These are phyloP conservation scores for Tortricodes alternella DNA, from an alignment of 2,888 invertebrate genomes.

Conservation along the genomic window DNA sequence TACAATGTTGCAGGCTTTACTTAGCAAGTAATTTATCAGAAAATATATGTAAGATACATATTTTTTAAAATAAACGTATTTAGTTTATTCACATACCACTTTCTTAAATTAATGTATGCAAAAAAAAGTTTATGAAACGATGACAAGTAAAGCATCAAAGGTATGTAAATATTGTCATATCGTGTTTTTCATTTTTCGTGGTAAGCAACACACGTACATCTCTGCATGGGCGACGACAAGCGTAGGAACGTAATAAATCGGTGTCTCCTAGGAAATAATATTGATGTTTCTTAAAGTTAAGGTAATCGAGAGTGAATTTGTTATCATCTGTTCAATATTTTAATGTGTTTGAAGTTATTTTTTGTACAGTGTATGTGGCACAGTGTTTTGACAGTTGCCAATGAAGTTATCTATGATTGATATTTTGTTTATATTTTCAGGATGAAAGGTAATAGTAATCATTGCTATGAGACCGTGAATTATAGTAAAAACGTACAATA, in stretches of 20 bases:
- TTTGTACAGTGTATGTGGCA: conserved; percentile 67
- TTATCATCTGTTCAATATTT: conserved; percentile 25
- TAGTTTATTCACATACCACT: too few relatives aligned
- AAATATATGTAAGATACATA: too few relatives aligned
- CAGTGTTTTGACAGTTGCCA: conserved; percentile 79
- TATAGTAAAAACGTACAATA: conserved; percentile 37
- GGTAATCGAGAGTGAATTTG: conserved; percentile 42
- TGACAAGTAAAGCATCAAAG: not conserved
- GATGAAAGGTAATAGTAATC: conserved; percentile 56
- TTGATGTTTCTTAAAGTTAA: conserved; percentile 62
- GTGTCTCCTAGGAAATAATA: conserved; percentile 80
- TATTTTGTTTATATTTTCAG: conserved; percentile 80
- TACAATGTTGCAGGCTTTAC: too few relatives aligned
- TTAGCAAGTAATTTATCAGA: too few relatives aligned
- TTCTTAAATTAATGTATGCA: too few relatives aligned
- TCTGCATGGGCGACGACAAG: conserved; percentile 54
- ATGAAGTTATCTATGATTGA: conserved; percentile 48
- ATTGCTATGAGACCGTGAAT: conserved; percentile 40
- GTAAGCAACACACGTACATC: conserved; percentile 24
- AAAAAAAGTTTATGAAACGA: too few relatives aligned
- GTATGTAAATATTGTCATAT: not conserved
- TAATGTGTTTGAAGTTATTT: conserved; percentile 28
- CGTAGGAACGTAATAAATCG: conserved; percentile 73
- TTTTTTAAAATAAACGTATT: too few relatives aligned
- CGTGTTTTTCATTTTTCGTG: conserved; percentile 8